Evolutionary conservation across 2,113 vertebrate species (phyloP), one percentile per base, ranked within the genome.

Genomic region (Turnix velox): DNA sequence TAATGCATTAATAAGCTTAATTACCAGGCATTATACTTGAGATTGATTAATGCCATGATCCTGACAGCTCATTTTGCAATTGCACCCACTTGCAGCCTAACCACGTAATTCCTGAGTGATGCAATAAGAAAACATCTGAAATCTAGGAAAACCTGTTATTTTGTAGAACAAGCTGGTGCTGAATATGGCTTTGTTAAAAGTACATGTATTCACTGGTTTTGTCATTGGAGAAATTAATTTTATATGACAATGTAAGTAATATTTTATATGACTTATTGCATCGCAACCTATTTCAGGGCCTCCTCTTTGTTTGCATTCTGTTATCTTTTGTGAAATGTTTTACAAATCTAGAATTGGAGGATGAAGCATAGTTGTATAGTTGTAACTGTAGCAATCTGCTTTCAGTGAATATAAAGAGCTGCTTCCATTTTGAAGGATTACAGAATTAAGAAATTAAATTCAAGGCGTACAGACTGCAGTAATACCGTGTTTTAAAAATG

Each of bases 121-220:
- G 59, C 90, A 92, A 65, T 88, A 97, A 86, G 80, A 66, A 92
- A 90, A 77, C 51, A 88, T 80, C 55, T 92, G 92, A 95, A 97
- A 95, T 97, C 92, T 94, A 93, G 89, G 88, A 93, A 96, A 91
- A 35, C 42, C 88, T 80, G 40, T 91, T 65, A 87, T 93, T 97
- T 96, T 94, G 42, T 95, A 37, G 39, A 88, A 28, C 51, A 54
- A 78, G 40, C 57, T 92, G 35, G 14, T 95, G 54, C 63, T 72
- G 80, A 82, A 57, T 65, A 54, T 0, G 3, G 37, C 73, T 92
- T 90, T 63, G 37, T 76, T 86, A 48, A 87, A 78, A 84, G 40
- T 68, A 0, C 66, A 35, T 10, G 3, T 94, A 25, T 93, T 93
- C 30, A 52, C 65, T 48, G 37, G 35, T 82, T 68, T 71, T 75